phyloP scores from a whole-genome alignment of 2,888 invertebrate species.

The Lymantria dispar region DNA sequence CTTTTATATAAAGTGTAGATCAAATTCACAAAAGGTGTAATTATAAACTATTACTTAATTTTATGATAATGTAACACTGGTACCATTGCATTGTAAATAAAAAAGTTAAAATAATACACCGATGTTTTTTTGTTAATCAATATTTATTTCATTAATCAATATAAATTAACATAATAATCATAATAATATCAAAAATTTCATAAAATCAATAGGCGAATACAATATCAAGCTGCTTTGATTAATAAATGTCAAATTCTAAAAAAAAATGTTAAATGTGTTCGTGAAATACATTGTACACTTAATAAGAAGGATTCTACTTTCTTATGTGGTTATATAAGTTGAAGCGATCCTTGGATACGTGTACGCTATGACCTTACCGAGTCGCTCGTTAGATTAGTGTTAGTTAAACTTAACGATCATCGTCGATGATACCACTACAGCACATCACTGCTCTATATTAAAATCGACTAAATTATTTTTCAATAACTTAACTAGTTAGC shows the following conservation, averaged over 20 bases:
- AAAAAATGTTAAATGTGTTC: conserved; percentile 33
- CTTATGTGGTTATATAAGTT: conserved; percentile 71
- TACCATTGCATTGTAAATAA: not conserved
- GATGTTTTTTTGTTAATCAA: conserved; percentile 55
- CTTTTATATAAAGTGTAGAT: no score
- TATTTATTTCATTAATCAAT: conserved; percentile 66
- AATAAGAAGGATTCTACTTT: conserved; percentile 59
- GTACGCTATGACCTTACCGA: conserved; percentile 46
- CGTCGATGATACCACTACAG: not conserved
- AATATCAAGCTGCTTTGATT: conserved; percentile 61
- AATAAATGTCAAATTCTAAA: conserved; percentile 48
- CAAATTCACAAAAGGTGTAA: not conserved
- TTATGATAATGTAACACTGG: no score
- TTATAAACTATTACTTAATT: no score
- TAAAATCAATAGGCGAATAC: conserved; percentile 67
- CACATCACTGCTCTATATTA: not conserved
- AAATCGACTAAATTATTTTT: not conserved
- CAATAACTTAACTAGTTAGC: not conserved
- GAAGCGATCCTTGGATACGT: conserved; percentile 60
- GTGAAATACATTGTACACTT: conserved; percentile 40
- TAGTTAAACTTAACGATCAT: conserved; percentile 42
- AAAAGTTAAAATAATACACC: not conserved
- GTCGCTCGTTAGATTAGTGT: conserved; percentile 47
- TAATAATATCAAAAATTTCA: conserved; percentile 58
- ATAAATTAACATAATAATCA: conserved; percentile 71